Evolutionary conservation across 2,113 vertebrate genomes (phyloP).

Genomic region (Carettochelys insculpta): DNA sequence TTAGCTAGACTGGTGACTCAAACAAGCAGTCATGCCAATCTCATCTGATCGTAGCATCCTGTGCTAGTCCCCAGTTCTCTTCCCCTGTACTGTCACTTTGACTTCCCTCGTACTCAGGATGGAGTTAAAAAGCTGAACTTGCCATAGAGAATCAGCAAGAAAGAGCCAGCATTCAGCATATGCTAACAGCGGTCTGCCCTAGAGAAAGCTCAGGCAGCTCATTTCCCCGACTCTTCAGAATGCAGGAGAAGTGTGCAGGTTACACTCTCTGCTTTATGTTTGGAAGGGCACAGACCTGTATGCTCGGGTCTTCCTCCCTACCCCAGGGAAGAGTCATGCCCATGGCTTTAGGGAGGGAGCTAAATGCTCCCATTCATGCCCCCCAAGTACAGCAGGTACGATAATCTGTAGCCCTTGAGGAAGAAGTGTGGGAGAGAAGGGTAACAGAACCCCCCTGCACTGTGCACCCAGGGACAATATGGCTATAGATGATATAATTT

Average conservation of each 20-base stretch:
- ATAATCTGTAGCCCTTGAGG: too few species aligned
- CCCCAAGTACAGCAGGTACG: background rate
- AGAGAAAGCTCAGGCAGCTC: background rate
- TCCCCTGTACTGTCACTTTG: background rate
- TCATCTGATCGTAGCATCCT: background rate
- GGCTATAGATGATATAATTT: background rate
- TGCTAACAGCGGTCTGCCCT: background rate
- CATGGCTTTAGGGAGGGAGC: background rate
- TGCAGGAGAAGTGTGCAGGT: background rate
- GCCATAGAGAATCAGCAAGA: background rate
- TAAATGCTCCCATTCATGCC: background rate
- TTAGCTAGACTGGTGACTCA: background rate
- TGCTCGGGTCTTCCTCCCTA: fast-evolving
- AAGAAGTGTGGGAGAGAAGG: background rate
- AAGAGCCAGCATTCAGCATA: fast-evolving
- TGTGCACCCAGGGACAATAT: fast-evolving
- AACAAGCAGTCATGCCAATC: background rate
- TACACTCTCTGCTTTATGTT: background rate
- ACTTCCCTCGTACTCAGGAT: fast-evolving
- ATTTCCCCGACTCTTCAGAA: background rate
- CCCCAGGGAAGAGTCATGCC: fast-evolving
- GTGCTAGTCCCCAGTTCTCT: fast-evolving
- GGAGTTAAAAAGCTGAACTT: background rate
- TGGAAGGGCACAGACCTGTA: background rate
- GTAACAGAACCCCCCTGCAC: background rate